Base-by-base conservation (phyloP, 2,113 vertebrate species). In the Pleuronectes platessa region DNA sequence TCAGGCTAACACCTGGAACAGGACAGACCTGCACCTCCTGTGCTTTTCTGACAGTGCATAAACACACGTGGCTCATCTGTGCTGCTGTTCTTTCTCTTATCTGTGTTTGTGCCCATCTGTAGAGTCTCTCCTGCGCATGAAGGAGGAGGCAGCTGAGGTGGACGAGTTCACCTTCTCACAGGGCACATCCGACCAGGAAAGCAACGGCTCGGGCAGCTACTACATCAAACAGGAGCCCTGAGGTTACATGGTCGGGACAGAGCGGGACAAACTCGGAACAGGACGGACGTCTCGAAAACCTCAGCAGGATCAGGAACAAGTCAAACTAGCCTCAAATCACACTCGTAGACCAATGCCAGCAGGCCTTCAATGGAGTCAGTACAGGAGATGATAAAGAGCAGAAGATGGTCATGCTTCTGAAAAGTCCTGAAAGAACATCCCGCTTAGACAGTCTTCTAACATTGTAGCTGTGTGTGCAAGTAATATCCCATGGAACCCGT, bases 181-280 rank as follows among this genome's bases (percentile, higher is more conserved):
- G 87, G 97, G 96, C 91, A 95, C 95, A 0, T 98, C 97, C 0
- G 97, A 98, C 92, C 98, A 98, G 93, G 97, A 99, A 73, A 98
- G 97, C 94, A 97, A 98, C 3, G 97, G 97, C 86, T 98, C 97
- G 7, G 97, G 96, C 93, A 96, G 96, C 94, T 97, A 97, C 93
- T 98, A 97, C 95, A 98, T 98, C 93, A 97, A 97, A 93, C 98
- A 99, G 72, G 98, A 98, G 74, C 97, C 97, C 8, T 97, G 91
- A 97, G 51, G 68, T 31, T 45, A 24, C 1, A 2, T 3, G 58
- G 51, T 37, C 40, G 0, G 51, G 42, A 77, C 26, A 14, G 58
- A 45, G 27, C 40, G 0, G 55, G 42, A 77, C 26, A 14, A 51
- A 51, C 47, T 9, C 5, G 47, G 60, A 78, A 42, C 37, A 20